Evolutionary conservation across 2,888 invertebrate genomes (phyloP).

Genomic region (Eurytoma adleriae): DNA sequence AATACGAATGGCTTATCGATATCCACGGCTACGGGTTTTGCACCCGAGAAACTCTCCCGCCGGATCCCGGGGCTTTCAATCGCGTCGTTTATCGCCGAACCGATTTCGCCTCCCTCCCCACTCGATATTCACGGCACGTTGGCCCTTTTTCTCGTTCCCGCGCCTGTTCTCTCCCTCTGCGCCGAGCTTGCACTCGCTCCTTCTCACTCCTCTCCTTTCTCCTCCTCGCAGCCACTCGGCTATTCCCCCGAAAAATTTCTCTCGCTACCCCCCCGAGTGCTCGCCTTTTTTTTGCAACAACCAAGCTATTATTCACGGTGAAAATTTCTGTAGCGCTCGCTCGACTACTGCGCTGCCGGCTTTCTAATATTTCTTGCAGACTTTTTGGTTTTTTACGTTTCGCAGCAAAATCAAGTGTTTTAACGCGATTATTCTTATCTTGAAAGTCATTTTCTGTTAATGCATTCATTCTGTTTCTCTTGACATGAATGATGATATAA

Average conservation of each 20-base stretch:
- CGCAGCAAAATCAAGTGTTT: too few relatives aligned
- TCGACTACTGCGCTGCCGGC: too few relatives aligned
- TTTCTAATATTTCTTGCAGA: too few relatives aligned
- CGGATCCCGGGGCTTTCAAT: constrained; percentile 66
- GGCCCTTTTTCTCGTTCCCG: constrained; percentile 57
- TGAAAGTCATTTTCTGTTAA: too few relatives aligned
- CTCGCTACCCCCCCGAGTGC: constrained; percentile 16
- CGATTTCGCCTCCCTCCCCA: constrained; percentile 65
- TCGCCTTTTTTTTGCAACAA: constrained; percentile 21
- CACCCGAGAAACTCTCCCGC: constrained; percentile 54
- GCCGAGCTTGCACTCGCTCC: constrained; percentile 33
- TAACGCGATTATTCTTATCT: too few relatives aligned
- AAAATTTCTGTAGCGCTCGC: not conserved
- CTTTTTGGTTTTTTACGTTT: too few relatives aligned
- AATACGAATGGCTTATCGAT: constrained; percentile 67
- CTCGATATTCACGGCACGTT: constrained; percentile 70
- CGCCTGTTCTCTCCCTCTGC: constrained; percentile 51
- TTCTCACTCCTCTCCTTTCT: constrained; percentile 22
- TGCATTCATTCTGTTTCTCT: too few relatives aligned
- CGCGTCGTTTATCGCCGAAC: constrained; percentile 69
- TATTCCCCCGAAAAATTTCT: constrained; percentile 52
- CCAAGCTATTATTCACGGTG: constrained; percentile 4
- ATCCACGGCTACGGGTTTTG: constrained; percentile 57
- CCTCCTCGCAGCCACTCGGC: not conserved
- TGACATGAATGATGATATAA: too few relatives aligned